Conservation (phyloP, 2,888 invertebrate genomes). For the Bruchidius siliquastri region DNA sequence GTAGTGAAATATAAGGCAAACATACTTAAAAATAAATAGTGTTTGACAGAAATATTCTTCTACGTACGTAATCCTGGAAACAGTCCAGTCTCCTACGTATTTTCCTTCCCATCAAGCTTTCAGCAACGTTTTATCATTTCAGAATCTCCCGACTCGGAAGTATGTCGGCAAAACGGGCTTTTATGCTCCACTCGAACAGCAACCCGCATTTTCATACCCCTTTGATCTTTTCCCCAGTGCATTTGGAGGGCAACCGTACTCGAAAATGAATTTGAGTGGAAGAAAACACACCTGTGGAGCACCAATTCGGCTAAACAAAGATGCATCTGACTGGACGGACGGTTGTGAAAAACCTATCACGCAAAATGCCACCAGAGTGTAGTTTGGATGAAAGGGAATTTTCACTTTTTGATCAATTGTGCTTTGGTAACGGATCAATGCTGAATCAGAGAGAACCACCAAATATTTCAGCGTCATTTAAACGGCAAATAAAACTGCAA, state of each 20-base stretch:
- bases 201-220: neutral
- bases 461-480: no score
- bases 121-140: neutral
- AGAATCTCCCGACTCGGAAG: neutral
- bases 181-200: neutral
- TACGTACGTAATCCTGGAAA: no score
- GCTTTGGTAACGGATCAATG: no score
- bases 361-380: neutral
- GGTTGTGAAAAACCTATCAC: neutral
- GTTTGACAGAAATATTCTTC: no score
- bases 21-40: no score
- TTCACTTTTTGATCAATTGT: no score
- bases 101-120: no score
- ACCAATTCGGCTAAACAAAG: neutral
- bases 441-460: no score
- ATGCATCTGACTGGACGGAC: neutral
- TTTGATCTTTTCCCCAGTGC: neutral
- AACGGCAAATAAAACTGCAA: no score
- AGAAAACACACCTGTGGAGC: neutral
- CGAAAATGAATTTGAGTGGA: neutral
- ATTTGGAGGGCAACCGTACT: neutral
- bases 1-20: no score
- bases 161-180: neutral
- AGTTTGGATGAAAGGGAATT: neutral
- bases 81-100: no score